Evolutionary conservation across 1,140 invertebrate species (phyloP).

Genomic region (Kradibia gibbosae): DNA sequence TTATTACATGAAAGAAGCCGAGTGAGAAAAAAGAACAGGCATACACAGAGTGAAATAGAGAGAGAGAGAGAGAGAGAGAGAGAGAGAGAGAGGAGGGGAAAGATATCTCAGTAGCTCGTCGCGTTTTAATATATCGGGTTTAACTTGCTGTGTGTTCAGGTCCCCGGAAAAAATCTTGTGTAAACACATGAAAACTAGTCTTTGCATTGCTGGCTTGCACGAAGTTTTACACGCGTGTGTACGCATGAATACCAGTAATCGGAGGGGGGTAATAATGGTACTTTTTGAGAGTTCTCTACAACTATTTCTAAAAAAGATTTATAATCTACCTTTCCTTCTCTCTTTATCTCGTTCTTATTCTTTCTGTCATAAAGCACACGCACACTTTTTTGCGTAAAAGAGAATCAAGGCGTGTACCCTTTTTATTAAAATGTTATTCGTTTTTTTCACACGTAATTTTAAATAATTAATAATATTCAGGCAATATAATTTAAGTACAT

Average conservation of each 20-base stretch:
- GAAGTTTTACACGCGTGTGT: slow-evolving; percentile 1
- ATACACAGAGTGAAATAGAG: neutral
- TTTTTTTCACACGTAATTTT: neutral
- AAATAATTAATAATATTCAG: neutral
- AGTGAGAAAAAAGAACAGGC: neutral
- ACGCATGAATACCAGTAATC: neutral
- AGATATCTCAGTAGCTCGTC: neutral
- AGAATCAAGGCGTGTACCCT: neutral
- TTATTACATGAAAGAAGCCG: slow-evolving; percentile 40
- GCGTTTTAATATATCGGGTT: slow-evolving; percentile 46
- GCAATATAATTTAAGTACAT: too few species aligned
- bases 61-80: neutral
- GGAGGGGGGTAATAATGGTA: slow-evolving; percentile 7
- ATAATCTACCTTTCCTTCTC: slow-evolving; percentile 10
- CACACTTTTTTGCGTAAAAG: neutral
- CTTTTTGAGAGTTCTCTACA: slow-evolving; percentile 24
- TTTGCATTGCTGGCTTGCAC: neutral
- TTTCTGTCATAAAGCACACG: neutral
- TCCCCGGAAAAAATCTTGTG: slow-evolving; percentile 46
- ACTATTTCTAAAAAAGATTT: slow-evolving; percentile 44
- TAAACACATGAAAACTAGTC: slow-evolving; percentile 51
- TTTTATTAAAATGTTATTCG: neutral
- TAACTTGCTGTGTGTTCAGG: slow-evolving; percentile 48
- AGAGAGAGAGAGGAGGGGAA: neutral
- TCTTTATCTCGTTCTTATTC: slow-evolving; percentile 24